Conservation (phyloP, 2,797 vertebrate genomes). For the Falco peregrinus region DNA sequence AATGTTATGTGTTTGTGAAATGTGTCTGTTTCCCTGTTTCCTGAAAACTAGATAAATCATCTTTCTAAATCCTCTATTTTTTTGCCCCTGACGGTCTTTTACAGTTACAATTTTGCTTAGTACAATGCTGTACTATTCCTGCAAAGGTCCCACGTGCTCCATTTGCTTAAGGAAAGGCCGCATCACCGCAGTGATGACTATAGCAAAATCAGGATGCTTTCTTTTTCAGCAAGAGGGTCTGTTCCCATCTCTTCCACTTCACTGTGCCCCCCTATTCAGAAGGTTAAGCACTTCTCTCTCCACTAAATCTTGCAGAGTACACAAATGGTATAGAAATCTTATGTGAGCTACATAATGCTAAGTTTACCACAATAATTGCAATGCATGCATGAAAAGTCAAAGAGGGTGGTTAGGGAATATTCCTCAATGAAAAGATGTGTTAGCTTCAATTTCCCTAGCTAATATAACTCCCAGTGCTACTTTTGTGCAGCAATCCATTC, state of each 20-base stretch:
- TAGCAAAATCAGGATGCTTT: not conserved
- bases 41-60: not conserved
- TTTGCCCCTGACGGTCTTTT: rapidly evolving
- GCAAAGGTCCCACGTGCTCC: not conserved
- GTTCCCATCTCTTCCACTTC: not conserved
- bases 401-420: not conserved
- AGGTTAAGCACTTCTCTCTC: not conserved
- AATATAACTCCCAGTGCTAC: not conserved
- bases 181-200: not conserved
- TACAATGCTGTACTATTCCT: not conserved
- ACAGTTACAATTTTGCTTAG: not conserved
- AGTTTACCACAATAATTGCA: not conserved
- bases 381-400: not conserved
- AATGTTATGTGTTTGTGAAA: not conserved
- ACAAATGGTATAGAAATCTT: not conserved
- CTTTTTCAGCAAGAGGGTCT: not conserved
- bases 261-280: not conserved
- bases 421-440: not conserved
- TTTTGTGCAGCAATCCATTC: not conserved
- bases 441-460: not conserved
- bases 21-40: not conserved
- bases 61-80: not conserved
- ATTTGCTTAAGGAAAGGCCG: not conserved
- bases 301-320: not conserved
- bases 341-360: not conserved